A percentile compares a stretch with the other conserved stretches of the same genome.
These are phyloP conservation scores for Eristalis arbustorum DNA, from an alignment of 2,888 invertebrate genomes.

Conservation along the genomic window DNA sequence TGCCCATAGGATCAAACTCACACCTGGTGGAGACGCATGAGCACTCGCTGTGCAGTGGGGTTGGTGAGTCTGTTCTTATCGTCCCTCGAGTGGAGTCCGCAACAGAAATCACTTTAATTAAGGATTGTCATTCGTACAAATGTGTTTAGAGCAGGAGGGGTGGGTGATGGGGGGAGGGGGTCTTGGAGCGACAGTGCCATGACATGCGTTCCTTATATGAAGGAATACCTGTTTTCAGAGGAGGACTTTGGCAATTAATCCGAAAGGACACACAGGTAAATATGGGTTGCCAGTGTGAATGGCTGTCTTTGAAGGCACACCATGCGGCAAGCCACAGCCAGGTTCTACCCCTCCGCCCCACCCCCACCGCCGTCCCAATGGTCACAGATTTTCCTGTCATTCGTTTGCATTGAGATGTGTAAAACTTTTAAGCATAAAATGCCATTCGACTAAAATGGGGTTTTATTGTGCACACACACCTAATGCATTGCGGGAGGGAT, in stretches of 20 bases:
- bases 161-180: neutral
- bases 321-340: conserved; percentile 34
- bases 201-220: conserved; percentile 25
- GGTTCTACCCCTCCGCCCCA: neutral
- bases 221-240: neutral
- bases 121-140: conserved; percentile 24
- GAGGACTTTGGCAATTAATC: conserved; percentile 56
- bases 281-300: conserved; percentile 22
- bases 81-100: conserved; percentile 2
- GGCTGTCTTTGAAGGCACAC: conserved; percentile 35
- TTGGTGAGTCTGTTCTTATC: conserved; percentile 9
- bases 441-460: conserved; percentile 1
- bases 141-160: neutral
- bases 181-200: neutral
- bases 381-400: conserved; percentile 13
- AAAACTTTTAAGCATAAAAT: conserved; percentile 37
- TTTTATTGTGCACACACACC: conserved; percentile 1
- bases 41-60: conserved; percentile 10
- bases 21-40: conserved; percentile 36
- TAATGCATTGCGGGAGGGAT: neutral
- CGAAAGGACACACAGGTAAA: conserved; percentile 43
- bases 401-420: conserved; percentile 2
- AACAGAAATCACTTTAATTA: conserved; percentile 57
- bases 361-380: neutral
- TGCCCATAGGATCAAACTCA: conserved; percentile 41